phyloP scores from a whole-genome alignment of 2,797 vertebrate species.

The Halcyon smyrnensis region DNA sequence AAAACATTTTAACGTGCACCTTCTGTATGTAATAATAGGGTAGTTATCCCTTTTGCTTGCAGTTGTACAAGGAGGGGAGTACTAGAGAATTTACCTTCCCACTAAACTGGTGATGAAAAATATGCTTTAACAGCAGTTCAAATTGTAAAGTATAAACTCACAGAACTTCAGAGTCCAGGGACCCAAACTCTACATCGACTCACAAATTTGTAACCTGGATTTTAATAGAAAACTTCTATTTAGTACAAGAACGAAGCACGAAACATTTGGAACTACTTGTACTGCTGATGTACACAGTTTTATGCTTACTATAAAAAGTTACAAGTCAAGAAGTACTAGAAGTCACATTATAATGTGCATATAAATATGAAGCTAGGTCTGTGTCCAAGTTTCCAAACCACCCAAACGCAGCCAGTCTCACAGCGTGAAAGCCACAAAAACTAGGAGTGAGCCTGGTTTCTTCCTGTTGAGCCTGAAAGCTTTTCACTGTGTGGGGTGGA shows the following conservation, averaged over 20 bases:
- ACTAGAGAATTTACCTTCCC: background rate
- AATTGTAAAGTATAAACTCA: background rate
- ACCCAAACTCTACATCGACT: background rate
- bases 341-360: background rate
- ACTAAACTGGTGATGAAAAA: background rate
- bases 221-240: background rate
- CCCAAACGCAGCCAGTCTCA: background rate
- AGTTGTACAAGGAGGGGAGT: background rate
- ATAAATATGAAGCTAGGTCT: background rate
- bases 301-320: constrained; percentile 3
- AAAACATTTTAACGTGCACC: background rate
- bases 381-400: background rate
- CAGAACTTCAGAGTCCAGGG: background rate
- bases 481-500: background rate
- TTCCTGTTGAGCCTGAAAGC: constrained; percentile 3
- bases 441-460: background rate
- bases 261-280: background rate
- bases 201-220: background rate
- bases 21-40: background rate
- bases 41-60: background rate
- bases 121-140: background rate
- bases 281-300: background rate
- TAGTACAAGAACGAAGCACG: background rate
- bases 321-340: background rate
- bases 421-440: background rate